Percentiles rank a stretch among this genome's conserved stretches.
These are phyloP conservation scores for Pithys albifrons DNA, from an alignment of 2,113 vertebrate species.

Conservation along the genomic window DNA sequence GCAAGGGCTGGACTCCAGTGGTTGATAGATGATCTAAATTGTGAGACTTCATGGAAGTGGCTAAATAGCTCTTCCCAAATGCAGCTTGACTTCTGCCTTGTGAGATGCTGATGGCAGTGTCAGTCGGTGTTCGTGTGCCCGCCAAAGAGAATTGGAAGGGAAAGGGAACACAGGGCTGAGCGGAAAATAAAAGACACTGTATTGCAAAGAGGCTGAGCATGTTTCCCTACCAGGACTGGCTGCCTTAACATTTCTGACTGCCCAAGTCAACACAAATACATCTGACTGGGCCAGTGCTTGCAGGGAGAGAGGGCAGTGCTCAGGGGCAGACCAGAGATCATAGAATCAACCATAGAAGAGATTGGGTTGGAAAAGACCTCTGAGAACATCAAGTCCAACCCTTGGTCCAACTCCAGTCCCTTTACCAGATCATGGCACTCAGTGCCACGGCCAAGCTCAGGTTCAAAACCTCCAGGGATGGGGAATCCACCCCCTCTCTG, in stretches of 20 bases:
- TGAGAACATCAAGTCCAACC: too few species aligned
- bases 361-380: too few species aligned
- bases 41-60: background rate
- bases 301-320: background rate
- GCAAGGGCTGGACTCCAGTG: background rate
- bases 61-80: background rate
- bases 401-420: too few species aligned
- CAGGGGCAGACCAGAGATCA: background rate
- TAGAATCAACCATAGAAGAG: too few species aligned
- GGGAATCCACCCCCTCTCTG: too few species aligned
- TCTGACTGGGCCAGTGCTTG: background rate
- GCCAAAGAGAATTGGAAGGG: background rate
- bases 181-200: background rate
- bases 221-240: background rate
- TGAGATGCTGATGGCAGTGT: background rate
- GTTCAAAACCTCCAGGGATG: too few species aligned
- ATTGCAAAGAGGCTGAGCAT: background rate
- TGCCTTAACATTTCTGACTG: background rate
- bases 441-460: too few species aligned
- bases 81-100: slow-evolving; percentile 16
- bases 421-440: too few species aligned
- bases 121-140: background rate
- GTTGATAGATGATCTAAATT: slow-evolving; percentile 14
- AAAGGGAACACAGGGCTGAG: background rate
- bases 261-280: background rate